These are phyloP conservation scores for Pipistrellus pygmaeus DNA, from an alignment of 2,797 vertebrate species.

Conservation along the genomic window DNA sequence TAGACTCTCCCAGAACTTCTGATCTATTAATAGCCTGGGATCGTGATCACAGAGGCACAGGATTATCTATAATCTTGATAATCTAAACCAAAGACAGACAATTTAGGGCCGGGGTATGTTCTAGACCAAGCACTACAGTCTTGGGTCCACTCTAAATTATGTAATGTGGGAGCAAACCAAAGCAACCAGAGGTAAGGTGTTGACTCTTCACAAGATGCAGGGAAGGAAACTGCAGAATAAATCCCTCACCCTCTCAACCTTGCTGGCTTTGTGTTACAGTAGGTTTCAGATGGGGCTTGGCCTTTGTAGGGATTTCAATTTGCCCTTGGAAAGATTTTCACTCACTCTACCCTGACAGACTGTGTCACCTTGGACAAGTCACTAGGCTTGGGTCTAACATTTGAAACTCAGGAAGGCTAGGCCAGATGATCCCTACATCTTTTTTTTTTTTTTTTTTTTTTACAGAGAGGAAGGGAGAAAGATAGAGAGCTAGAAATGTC, in stretches of 20 bases:
- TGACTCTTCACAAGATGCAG: conserved; percentile 15
- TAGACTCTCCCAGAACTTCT: conserved; percentile 62
- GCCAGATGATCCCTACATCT: conserved; percentile 11
- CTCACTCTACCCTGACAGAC: not conserved
- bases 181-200: conserved; percentile 36
- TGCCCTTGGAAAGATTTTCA: conserved; percentile 58
- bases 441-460: not conserved
- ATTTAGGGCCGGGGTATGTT: not conserved
- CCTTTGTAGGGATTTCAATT: conserved; percentile 19
- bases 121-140: conserved; percentile 22
- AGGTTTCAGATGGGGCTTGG: not conserved
- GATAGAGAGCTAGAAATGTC: too few species aligned
- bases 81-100: conserved; percentile 40
- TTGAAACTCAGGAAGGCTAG: conserved; percentile 51
- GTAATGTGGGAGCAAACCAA: conserved; percentile 47
- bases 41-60: conserved; percentile 43
- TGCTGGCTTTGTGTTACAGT: conserved; percentile 42
- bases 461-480: too few species aligned
- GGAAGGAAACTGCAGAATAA: conserved; percentile 41
- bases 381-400: conserved; percentile 31
- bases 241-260: not conserved
- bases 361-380: not conserved
- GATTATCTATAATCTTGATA: conserved; percentile 70
- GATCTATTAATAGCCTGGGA: conserved; percentile 67
- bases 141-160: conserved; percentile 17